A percentile compares a stretch with the other conserved stretches of the same genome.
Evolutionary conservation across 2,797 vertebrate species (phyloP).

Genomic region (Uromys caudimaculatus): DNA sequence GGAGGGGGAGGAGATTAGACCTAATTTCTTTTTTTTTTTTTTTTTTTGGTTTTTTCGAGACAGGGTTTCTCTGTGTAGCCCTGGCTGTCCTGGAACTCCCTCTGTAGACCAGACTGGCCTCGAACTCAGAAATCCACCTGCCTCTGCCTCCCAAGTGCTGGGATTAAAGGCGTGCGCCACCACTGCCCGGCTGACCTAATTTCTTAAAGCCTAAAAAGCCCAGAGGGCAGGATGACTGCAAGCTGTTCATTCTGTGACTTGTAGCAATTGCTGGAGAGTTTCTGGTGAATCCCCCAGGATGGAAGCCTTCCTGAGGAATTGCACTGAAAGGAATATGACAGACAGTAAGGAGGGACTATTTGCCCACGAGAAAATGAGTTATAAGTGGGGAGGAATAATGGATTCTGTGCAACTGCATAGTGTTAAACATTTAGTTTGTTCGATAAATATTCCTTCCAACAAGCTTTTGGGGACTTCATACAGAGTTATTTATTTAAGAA

Average conservation of each 20-base stretch:
- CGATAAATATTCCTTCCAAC: neutral
- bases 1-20: neutral
- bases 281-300: neutral
- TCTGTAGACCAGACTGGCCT: too few relatives aligned
- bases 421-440: neutral
- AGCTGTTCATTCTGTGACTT: neutral
- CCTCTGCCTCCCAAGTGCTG: too few relatives aligned
- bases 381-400: neutral
- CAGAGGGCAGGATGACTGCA: neutral
- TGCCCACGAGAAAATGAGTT: conserved; percentile 23
- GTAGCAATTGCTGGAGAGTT: neutral
- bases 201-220: neutral
- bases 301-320: neutral
- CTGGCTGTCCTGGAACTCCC: too few relatives aligned
- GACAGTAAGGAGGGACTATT: conserved; percentile 16
- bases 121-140: too few relatives aligned
- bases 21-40: too few relatives aligned
- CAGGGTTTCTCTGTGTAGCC: too few relatives aligned
- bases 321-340: neutral
- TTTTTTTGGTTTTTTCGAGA: too few relatives aligned
- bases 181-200: too few relatives aligned
- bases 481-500: conserved; percentile 40
- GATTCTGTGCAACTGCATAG: neutral
- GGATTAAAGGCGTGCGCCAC: too few relatives aligned
- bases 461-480: neutral